Evolutionary conservation across 2,888 invertebrate species (phyloP).

Genomic region (Aphodius granarius): DNA sequence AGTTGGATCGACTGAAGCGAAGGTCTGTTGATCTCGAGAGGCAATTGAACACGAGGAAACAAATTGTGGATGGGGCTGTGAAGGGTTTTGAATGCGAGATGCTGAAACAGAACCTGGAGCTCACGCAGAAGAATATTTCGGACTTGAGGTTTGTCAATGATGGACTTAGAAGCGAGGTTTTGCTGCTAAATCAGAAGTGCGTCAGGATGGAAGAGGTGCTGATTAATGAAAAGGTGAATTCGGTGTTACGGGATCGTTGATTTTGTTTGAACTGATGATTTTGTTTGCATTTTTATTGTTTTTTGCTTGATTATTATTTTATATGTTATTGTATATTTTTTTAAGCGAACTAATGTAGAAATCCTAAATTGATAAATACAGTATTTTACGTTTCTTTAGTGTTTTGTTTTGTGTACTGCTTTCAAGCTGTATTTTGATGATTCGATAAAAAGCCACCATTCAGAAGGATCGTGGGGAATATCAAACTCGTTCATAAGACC

Average conservation of each 20-base stretch:
- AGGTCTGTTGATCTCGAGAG: neutral
- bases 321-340: neutral
- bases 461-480: too few species aligned
- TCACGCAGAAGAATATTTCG: neutral
- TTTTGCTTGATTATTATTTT: neutral
- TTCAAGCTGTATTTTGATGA: too few species aligned
- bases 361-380: neutral
- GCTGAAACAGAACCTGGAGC: neutral
- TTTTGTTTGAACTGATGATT: neutral
- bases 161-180: slow-evolving; percentile 3
- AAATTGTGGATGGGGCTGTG: neutral
- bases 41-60: neutral
- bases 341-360: neutral
- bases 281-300: neutral
- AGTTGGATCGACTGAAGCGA: neutral
- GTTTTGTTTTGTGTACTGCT: too few species aligned
- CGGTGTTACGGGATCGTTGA: neutral
- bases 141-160: slow-evolving; percentile 3
- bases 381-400: too few species aligned
- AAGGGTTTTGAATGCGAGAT: neutral
- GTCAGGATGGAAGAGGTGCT: neutral
- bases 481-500: too few species aligned
- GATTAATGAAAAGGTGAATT: slow-evolving; percentile 2
- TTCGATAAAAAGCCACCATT: too few species aligned
- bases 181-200: neutral